These are phyloP conservation scores for Saxidomus purpurata DNA, from an alignment of 1,140 invertebrate genomes.

Conservation along the genomic window DNA sequence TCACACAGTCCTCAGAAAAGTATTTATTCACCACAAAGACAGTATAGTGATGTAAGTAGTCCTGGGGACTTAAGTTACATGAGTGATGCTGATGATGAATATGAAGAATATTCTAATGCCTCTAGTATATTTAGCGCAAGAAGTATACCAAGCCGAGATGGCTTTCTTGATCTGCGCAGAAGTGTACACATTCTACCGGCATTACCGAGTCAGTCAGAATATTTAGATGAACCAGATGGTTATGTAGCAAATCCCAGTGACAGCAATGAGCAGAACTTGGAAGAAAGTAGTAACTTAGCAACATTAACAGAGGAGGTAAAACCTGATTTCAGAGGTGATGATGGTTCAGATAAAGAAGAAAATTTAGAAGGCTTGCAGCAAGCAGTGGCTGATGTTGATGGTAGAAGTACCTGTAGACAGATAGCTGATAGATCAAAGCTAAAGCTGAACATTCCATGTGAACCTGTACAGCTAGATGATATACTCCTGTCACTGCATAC, in stretches of 20 bases:
- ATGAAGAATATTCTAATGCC: constrained; percentile 69
- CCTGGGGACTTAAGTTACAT: constrained; percentile 69
- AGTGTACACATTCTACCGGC: constrained; percentile 36
- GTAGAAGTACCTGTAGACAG: neutral
- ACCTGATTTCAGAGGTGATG: neutral
- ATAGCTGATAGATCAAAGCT: constrained; percentile 69
- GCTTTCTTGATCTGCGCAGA: constrained; percentile 50
- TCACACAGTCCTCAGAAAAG: constrained; percentile 43
- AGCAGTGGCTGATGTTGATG: neutral
- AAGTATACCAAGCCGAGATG: constrained; percentile 19
- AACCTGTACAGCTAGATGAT: constrained; percentile 47
- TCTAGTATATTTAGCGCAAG: constrained; percentile 68
- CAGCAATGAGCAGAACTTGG: neutral
- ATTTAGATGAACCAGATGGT: constrained; percentile 14
- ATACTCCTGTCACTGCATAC: constrained; percentile 68
- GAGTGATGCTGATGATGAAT: constrained; percentile 78
- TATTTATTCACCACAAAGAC: constrained; percentile 16
- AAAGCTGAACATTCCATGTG: constrained; percentile 60
- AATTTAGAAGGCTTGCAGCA: neutral
- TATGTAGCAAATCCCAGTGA: neutral
- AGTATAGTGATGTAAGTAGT: constrained; percentile 49
- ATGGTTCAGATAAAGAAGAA: constrained; percentile 4
- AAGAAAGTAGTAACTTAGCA: neutral
- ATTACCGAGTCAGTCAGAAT: constrained; percentile 37
- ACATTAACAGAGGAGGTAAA: neutral